These are phyloP conservation scores for Nebria salina DNA, from an alignment of 2,888 invertebrate species.

Conservation along the genomic window DNA sequence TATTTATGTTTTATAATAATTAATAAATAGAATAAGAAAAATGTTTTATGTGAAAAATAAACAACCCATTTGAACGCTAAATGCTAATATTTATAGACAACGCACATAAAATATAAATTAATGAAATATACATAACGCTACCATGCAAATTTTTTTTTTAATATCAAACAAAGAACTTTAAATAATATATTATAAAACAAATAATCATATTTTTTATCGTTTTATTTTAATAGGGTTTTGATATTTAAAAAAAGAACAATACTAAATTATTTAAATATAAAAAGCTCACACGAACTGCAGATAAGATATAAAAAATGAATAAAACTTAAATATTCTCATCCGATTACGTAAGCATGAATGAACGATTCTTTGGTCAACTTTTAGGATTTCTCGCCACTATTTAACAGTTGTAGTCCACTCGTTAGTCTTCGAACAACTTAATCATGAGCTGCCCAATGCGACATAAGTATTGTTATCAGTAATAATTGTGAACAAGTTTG, in stretches of 20 bases:
- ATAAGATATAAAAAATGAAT: slow-evolving; percentile 29
- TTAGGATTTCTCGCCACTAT: slow-evolving; percentile 34
- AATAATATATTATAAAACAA: too few species aligned
- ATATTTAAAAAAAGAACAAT: too few species aligned
- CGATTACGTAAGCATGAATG: slow-evolving; percentile 49
- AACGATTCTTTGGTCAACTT: slow-evolving; percentile 4
- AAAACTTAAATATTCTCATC: slow-evolving; percentile 50
- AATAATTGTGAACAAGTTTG: background rate
- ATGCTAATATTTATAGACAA: background rate
- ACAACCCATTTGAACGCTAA: background rate
- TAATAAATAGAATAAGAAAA: background rate
- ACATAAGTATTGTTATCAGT: slow-evolving; percentile 50
- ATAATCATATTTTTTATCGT: too few species aligned
- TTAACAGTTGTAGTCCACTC: slow-evolving; percentile 50
- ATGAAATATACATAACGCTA: background rate
- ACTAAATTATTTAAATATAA: too few species aligned
- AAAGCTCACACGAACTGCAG: too few species aligned
- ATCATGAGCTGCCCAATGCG: slow-evolving; percentile 56
- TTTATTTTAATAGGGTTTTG: too few species aligned
- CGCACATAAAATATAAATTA: background rate
- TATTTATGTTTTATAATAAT: background rate
- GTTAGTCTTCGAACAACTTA: slow-evolving; percentile 47
- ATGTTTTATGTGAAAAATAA: background rate
- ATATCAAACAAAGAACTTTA: background rate
- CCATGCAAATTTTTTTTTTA: background rate